phyloP scores from a whole-genome alignment of 2,113 vertebrate genomes.

The Numida meleagris region DNA sequence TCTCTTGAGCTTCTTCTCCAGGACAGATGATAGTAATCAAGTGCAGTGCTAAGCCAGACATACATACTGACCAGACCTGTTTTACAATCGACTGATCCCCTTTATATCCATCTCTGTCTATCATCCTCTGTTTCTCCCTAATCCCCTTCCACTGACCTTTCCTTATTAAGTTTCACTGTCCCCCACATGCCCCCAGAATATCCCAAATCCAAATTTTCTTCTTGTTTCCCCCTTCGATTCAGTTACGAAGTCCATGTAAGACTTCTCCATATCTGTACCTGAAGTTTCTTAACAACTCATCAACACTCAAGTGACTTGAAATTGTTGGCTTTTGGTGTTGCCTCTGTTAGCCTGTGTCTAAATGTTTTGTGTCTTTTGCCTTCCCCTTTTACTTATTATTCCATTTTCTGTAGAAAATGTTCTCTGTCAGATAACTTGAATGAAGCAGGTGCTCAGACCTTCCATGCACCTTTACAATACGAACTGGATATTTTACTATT shows the following conservation, averaged over 20 bases:
- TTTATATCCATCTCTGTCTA: too few species aligned
- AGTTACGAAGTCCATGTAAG: not conserved
- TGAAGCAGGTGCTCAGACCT: not conserved
- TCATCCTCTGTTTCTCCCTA: too few species aligned
- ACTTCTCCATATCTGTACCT: not conserved
- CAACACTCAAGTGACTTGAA: not conserved
- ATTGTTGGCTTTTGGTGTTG: not conserved
- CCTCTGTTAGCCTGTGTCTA: not conserved
- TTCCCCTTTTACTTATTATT: not conserved
- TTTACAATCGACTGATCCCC: too few species aligned
- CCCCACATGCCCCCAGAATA: not conserved
- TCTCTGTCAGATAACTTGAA: not conserved
- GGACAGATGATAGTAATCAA: too few species aligned
- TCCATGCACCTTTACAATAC: not conserved
- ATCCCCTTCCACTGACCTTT: not conserved
- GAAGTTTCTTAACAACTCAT: not conserved
- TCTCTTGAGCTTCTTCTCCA: not conserved
- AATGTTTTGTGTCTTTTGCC: not conserved
- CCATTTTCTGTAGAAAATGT: not conserved
- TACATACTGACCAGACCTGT: too few species aligned
- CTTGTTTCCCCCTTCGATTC: accelerated
- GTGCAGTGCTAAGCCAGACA: too few species aligned
- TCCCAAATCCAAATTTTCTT: not conserved
- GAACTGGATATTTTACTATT: not conserved
- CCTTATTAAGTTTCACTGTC: not conserved